Base-by-base conservation (phyloP, 1,140 invertebrate species). In the Hormaphis cornu region DNA sequence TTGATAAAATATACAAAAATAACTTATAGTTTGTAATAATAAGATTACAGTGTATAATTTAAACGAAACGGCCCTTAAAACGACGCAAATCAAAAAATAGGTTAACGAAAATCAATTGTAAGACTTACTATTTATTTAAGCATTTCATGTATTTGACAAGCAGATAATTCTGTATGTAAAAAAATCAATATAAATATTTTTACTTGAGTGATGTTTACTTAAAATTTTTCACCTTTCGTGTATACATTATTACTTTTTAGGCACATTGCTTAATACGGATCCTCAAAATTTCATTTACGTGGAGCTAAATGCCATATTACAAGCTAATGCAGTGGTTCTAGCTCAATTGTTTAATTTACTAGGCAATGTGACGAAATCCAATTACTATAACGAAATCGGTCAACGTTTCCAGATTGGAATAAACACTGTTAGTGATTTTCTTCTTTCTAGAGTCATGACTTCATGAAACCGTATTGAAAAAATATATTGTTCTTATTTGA, bases 281-380 rank as follows among this genome's bases (percentile, higher is more conserved):
- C 86, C 87, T 0, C 81, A 82, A 9, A 76, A 86, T 52, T 86
- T 93, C 37, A 80, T 93, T 26, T 90, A 91, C 1, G 91, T 93
- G 1, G 91, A 94, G 77, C 79, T 95, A 16, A 95, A 95, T 77
- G 81, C 89, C 3, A 87, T 93, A 69, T 78, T 93, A n/a, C 88
- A 87, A 69, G 78, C 78, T 52, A 87, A 86, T 74, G 85, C 86
- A 40, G 73, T 76, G 10, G 76, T 82, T 4, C 75, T 90, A 9
- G 74, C 80, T 0, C 70, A 81, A 33, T 85, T 87, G 73, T 81
- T 83, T 74, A 70, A 75, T 26, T 70, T 73, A 26, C 70, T 82
- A 28, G 83, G 83, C 18, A 81, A 86, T 46, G 69, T 77, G 1
- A 74, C 80, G 70, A 81, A 83, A 44, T 76, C 78, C 1, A 77